Evolutionary conservation across 2,113 vertebrate genomes (phyloP).

Genomic region (Riparia riparia): DNA sequence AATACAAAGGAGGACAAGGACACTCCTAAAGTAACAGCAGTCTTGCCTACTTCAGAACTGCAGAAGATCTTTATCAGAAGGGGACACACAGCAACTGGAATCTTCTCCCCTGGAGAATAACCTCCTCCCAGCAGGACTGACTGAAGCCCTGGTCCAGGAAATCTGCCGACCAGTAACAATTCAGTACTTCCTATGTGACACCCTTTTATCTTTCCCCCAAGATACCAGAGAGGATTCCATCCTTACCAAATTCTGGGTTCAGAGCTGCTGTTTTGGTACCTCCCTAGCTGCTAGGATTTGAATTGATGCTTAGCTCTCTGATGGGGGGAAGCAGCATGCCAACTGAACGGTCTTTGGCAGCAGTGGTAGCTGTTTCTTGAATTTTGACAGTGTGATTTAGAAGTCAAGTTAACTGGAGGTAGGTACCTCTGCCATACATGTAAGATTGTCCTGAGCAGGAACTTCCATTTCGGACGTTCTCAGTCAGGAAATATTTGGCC

Average conservation of each 20-base stretch:
- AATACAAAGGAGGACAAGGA: slow-evolving; percentile 33
- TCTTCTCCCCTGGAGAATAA: neutral
- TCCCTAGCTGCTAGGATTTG: neutral
- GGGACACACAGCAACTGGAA: neutral
- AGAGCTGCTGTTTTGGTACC: neutral
- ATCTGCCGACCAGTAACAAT: neutral
- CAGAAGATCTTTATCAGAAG: neutral
- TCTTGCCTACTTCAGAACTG: neutral
- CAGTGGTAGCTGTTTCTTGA: neutral
- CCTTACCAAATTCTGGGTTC: neutral
- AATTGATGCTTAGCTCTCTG: neutral
- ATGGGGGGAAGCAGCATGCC: neutral
- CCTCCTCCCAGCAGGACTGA: neutral
- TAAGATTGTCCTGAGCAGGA: neutral
- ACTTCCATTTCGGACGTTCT: rapidly evolving
- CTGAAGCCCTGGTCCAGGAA: neutral
- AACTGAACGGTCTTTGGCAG: neutral
- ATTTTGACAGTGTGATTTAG: neutral
- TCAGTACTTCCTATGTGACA: neutral
- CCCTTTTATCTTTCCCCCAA: neutral
- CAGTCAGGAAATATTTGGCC: neutral
- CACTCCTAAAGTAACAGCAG: neutral
- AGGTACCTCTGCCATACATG: rapidly evolving
- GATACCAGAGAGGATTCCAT: neutral
- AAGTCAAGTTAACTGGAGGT: neutral